Base-by-base conservation (phyloP, 92 coral and sea anemone genomes). In the Diadumene lineata region DNA sequence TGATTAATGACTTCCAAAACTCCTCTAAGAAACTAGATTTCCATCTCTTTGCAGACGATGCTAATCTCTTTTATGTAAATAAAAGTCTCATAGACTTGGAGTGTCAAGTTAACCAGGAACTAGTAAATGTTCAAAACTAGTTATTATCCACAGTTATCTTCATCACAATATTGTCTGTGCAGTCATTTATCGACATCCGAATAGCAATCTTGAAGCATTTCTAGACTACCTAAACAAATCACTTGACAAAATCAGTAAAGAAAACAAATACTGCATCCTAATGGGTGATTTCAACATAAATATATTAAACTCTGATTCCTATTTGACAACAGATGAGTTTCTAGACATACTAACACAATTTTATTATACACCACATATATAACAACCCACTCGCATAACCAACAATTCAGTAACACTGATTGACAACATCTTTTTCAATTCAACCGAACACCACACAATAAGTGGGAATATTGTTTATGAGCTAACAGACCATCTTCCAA, bases 401-500 rank as follows among this genome's bases (percentile, higher is more conserved):
- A 64, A 84, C 24, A 76, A 79, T 48, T 84, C 85, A 32, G 85
- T 81, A 7, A 84, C 81, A 15, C 21, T 64, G 25, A 79, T 66
- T 29, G 83, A 87, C 33, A 83, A 87, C 46, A 81, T 81, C 1
- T 86, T 86, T 32, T 84, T 84, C 46, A 84, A 84, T 53, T 84
- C 81, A 86, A 38, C 13, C 13, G 13, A 6, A 4, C 48, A 38
- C 56, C 74, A 60, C 50, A 74, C 84, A 66, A 79, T 83, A 23
- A 83, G 88, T 83, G 92, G 92, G 16, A 87, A 87, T 76, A 56
- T 83, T 30, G 33, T 81, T 1, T 79, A 61, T 88, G 89, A 81
- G 46, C 66, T 84, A 50, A 60, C 89, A 67, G 93, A 87, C 32
- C 87, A 86, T 43, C 70, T 83, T 31, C 88, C 88, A 51, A 83